Conservation (phyloP, 2,113 vertebrate species). For the Dicerorhinus sumatrensis region DNA sequence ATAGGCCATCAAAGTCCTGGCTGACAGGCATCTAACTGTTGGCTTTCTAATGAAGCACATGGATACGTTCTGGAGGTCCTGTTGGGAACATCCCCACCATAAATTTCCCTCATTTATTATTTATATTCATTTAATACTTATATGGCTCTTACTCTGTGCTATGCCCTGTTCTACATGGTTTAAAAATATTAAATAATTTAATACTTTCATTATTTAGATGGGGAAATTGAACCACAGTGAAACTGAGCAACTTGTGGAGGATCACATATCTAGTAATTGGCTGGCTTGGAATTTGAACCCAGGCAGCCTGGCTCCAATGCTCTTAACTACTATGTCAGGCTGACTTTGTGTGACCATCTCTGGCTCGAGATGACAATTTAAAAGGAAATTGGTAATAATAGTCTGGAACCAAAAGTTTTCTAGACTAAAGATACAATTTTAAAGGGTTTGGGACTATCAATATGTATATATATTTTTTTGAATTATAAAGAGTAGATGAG, state of each 20-base stretch:
- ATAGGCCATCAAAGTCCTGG: background rate
- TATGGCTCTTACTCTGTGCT: background rate
- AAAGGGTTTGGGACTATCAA: background rate
- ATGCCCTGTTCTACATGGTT: background rate
- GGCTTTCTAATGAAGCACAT: background rate
- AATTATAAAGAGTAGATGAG: background rate
- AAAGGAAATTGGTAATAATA: background rate
- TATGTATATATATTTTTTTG: background rate
- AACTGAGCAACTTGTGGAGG: background rate
- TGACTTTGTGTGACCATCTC: background rate
- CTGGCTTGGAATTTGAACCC: background rate
- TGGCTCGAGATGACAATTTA: background rate
- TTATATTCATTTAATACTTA: background rate
- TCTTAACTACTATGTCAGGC: background rate
- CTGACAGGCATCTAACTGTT: background rate
- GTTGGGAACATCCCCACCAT: background rate
- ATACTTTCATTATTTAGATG: background rate
- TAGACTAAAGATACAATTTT: background rate
- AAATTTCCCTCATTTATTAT: background rate
- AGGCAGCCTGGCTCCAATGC: background rate
- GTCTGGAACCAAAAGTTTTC: background rate
- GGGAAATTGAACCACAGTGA: background rate
- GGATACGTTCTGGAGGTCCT: background rate
- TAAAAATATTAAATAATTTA: background rate
- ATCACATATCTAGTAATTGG: background rate